phyloP scores from a whole-genome alignment of 2,797 vertebrate species.

The Centropyge bicolor region DNA sequence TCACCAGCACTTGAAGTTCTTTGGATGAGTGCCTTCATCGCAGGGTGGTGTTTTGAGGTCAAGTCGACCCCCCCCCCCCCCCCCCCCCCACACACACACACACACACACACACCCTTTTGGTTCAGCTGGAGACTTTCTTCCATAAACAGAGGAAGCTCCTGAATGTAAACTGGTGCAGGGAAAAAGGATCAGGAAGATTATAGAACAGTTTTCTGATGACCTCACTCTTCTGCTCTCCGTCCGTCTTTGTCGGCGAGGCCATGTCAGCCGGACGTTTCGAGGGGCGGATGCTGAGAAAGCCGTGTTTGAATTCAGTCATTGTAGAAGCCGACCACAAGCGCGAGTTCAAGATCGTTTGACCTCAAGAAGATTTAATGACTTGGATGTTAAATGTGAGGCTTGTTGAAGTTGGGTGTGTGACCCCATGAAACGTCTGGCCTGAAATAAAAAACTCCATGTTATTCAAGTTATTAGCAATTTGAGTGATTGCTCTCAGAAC shows the following conservation, averaged over 20 bases:
- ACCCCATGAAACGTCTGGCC: constrained; percentile 38
- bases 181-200: constrained; percentile 41
- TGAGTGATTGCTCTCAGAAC: constrained; percentile 42
- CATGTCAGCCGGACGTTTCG: constrained; percentile 38
- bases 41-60: constrained; percentile 56
- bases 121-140: constrained; percentile 48
- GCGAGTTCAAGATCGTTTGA: constrained; percentile 18
- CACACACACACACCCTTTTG: background rate
- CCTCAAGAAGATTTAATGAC: background rate
- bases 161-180: constrained; percentile 62
- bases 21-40: constrained; percentile 28
- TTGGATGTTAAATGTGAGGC: background rate
- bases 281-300: constrained; percentile 5
- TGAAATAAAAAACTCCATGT: constrained; percentile 18
- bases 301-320: constrained; percentile 33
- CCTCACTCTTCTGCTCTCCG: background rate
- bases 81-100: too few species aligned
- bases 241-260: background rate
- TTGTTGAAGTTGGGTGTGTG: background rate
- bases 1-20: constrained; percentile 46
- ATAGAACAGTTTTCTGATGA: constrained; percentile 11
- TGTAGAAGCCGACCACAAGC: constrained; percentile 8
- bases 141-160: constrained; percentile 71
- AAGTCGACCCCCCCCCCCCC: background rate
- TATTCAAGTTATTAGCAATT: constrained; percentile 40